Evolutionary conservation across 2,797 vertebrate genomes (phyloP).

Genomic region (Notolepis coatsorum): DNA sequence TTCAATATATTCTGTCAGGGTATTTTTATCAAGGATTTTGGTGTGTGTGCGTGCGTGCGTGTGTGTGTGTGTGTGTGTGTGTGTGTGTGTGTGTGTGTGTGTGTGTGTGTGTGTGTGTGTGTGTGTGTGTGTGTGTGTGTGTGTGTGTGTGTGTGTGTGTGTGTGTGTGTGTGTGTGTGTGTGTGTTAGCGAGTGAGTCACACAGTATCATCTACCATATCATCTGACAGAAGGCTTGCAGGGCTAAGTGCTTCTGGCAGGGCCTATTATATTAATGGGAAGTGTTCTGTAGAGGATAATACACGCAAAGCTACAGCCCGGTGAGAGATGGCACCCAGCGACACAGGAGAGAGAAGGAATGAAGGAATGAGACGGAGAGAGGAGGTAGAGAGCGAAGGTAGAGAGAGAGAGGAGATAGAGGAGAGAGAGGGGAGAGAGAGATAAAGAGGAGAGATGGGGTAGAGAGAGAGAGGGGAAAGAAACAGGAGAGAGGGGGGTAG

Average conservation of each 20-base stretch:
- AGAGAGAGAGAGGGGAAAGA: constrained; percentile 12
- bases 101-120: neutral
- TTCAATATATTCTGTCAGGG: no score
- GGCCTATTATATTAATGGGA: constrained; percentile 78
- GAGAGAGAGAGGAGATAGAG: constrained; percentile 22
- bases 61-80: neutral
- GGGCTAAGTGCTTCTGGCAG: constrained; percentile 76
- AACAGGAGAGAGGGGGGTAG: neutral
- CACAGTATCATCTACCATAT: constrained; percentile 60
- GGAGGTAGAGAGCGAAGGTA: no score
- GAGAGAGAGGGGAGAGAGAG: constrained; percentile 23
- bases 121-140: constrained; percentile 12
- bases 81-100: neutral
- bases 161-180: neutral
- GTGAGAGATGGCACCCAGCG: constrained; percentile 79
- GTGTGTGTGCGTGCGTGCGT: neutral
- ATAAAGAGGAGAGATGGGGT: constrained; percentile 21
- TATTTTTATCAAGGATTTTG: no score
- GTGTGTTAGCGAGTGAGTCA: constrained; percentile 16
- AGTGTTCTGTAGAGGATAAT: constrained; percentile 76
- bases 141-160: constrained; percentile 15
- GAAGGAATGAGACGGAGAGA: constrained; percentile 34
- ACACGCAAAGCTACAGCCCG: constrained; percentile 65
- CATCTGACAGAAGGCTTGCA: constrained; percentile 48
- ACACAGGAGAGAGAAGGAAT: constrained; percentile 64